Evolutionary conservation across 2,113 vertebrate species (phyloP).

Genomic region (Cacatua alba): DNA sequence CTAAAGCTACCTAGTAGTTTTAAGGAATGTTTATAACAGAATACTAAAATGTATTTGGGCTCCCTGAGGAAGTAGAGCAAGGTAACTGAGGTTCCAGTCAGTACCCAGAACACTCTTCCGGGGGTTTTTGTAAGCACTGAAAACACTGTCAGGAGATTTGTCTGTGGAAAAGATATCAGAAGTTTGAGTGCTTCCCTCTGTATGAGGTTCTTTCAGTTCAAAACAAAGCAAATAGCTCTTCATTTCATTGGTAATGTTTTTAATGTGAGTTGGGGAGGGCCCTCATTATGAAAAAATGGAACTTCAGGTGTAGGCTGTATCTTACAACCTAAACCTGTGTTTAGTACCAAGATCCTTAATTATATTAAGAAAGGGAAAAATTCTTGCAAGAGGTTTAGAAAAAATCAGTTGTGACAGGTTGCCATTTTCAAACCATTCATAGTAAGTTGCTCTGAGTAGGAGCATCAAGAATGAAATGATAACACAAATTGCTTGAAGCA

Average conservation of each 20-base stretch:
- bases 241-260: constrained; percentile 17
- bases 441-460: constrained; percentile 70
- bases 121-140: neutral
- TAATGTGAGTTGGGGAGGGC: neutral
- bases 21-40: neutral
- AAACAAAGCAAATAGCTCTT: constrained; percentile 41
- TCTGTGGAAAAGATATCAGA: neutral
- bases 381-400: constrained; percentile 35
- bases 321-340: constrained; percentile 42
- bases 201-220: neutral
- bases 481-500: constrained; percentile 70
- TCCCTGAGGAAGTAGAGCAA: neutral
- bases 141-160: neutral
- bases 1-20: neutral
- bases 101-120: neutral
- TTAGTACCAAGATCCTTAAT: constrained; percentile 61
- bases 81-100: neutral
- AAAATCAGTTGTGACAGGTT: constrained; percentile 74
- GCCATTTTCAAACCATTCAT: constrained; percentile 78
- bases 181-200: neutral
- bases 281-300: constrained; percentile 34
- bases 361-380: constrained; percentile 59
- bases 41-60: neutral
- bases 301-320: constrained; percentile 1
- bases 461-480: constrained; percentile 74